These are phyloP conservation scores for Hippocampus comes DNA, from an alignment of 2,113 vertebrate genomes.

Conservation along the genomic window DNA sequence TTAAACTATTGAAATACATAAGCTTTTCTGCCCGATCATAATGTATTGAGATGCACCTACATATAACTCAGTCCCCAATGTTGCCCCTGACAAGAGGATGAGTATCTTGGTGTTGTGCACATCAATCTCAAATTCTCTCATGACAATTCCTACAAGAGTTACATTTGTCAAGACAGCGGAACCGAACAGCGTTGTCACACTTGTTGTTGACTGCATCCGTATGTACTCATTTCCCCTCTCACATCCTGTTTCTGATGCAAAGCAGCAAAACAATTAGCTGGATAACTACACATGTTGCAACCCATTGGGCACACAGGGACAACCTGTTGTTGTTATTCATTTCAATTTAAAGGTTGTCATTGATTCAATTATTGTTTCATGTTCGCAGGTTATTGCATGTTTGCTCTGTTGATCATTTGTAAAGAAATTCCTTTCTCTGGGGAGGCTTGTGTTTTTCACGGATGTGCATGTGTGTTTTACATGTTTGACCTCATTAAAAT, in stretches of 20 bases:
- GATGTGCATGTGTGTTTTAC: conserved; percentile 38
- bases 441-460: conserved; percentile 24
- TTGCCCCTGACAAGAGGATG: too few species aligned
- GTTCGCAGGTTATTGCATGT: not conserved
- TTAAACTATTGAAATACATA: too few species aligned
- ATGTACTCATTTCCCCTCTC: too few species aligned
- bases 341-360: conserved; percentile 4
- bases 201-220: not conserved
- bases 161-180: not conserved
- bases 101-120: not conserved
- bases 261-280: conserved; percentile 61
- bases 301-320: conserved; percentile 54
- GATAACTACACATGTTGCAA: conserved; percentile 45
- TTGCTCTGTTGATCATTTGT: not conserved
- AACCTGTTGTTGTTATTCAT: conserved; percentile 28
- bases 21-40: too few species aligned
- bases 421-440: conserved; percentile 8
- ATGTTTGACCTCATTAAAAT: conserved; percentile 63
- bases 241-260: conserved; percentile 38
- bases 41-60: not conserved
- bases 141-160: conserved; percentile 18
- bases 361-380: not conserved
- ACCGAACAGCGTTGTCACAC: not conserved
- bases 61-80: not conserved
- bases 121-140: conserved; percentile 8